phyloP scores from a whole-genome alignment of 1,140 invertebrate genomes.

The Coenobita brevimanus region DNA sequence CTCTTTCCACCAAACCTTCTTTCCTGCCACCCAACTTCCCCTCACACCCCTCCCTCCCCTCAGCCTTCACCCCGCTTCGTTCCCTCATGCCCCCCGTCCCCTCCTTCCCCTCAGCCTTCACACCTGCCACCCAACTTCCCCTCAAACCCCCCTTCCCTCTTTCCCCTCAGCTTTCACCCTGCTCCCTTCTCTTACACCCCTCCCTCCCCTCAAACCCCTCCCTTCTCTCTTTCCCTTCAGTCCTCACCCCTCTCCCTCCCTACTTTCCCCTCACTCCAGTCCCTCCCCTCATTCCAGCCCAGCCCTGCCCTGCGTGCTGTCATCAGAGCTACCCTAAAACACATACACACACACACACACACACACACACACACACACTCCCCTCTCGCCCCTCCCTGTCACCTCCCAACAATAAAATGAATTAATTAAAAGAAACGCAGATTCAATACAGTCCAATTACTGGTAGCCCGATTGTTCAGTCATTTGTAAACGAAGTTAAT shows the following conservation, averaged over 20 bases:
- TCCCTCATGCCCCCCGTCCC: background rate
- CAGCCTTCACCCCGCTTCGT: background rate
- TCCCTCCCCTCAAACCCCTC: background rate
- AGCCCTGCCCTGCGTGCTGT: no score
- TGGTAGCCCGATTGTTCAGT: slow-evolving; percentile 43
- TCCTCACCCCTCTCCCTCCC: background rate
- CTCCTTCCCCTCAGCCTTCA: background rate
- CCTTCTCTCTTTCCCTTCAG: background rate
- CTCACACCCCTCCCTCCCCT: no score
- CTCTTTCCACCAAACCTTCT: background rate
- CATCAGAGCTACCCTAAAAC: no score
- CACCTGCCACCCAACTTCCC: background rate
- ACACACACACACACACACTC: background rate
- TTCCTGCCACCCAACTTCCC: background rate
- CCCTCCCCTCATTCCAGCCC: background rate
- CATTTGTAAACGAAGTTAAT: slow-evolving; percentile 58
- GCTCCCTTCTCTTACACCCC: background rate
- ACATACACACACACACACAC: no score
- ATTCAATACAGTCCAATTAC: slow-evolving; percentile 60
- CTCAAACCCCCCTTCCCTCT: background rate
- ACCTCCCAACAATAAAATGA: slow-evolving; percentile 48
- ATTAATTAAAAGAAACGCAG: slow-evolving; percentile 53
- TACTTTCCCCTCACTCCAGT: background rate
- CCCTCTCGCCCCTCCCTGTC: background rate
- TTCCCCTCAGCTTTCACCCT: no score